phyloP scores from a whole-genome alignment of 1,140 invertebrate genomes.

The Hermetia illucens region DNA sequence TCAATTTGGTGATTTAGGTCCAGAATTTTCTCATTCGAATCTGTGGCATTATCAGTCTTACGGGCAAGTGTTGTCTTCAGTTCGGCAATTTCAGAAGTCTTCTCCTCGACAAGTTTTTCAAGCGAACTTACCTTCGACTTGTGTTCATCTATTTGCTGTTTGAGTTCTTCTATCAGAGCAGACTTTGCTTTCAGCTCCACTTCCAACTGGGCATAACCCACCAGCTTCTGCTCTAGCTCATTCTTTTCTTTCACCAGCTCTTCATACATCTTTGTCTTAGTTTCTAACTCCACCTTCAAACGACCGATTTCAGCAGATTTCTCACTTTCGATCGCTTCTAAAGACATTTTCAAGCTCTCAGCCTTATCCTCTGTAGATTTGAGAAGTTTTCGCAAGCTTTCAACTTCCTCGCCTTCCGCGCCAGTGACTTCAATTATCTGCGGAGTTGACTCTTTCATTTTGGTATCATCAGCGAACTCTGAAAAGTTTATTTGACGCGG shows the following conservation, averaged over 20 bases:
- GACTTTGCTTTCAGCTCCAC: too few species aligned
- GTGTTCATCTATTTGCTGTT: conserved; percentile 1
- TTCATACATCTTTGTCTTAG: conserved; percentile 4
- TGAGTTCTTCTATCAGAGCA: conserved; percentile 4
- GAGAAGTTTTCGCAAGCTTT: conserved; percentile 24
- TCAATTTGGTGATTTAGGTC: too few species aligned
- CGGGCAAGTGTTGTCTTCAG: too few species aligned
- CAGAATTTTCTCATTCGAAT: too few species aligned
- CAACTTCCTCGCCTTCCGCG: conserved; percentile 20
- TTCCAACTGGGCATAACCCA: too few species aligned
- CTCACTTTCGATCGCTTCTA: conserved; percentile 9
- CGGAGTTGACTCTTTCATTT: conserved; percentile 10
- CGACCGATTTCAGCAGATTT: conserved; percentile 39
- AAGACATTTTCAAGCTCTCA: background rate
- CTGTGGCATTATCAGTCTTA: too few species aligned
- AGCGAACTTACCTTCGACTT: background rate
- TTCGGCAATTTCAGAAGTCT: too few species aligned
- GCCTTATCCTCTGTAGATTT: conserved; percentile 16
- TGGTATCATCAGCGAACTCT: conserved; percentile 23
- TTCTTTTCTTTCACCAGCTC: conserved; percentile 11
- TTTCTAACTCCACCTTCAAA: conserved; percentile 29
- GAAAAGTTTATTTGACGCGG: conserved; percentile 29
- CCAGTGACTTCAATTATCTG: conserved; percentile 3
- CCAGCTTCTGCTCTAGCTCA: conserved; percentile 7
- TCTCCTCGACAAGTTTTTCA: too few species aligned